Base-by-base conservation (phyloP, 2,888 invertebrate species). In the Timema cristinae region DNA sequence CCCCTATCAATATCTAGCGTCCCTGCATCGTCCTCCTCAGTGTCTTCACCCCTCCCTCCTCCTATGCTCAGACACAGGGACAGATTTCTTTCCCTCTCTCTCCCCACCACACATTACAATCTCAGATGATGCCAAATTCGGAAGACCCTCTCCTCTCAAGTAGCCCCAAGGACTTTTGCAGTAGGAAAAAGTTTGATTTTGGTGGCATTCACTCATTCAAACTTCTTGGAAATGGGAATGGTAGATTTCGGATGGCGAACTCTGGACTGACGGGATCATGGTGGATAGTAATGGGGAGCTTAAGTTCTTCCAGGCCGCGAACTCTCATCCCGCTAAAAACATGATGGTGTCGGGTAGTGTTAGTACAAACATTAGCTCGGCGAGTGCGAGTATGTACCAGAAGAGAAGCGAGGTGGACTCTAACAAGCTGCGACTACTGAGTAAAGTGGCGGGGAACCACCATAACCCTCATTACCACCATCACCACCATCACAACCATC, bases 121-220 rank as follows among this genome's bases (percentile, higher is more conserved):
- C 90, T 6, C 91, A 93, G 78, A 94, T 94, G 87, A 91, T 94
- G 91, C 89, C 93, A 11, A 94, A 94, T 80, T 93, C 93, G 0
- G 94, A 94, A 78, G 94, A 94, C 81, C 94, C 94, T 0, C 81
- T 94, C 6, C 81, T 94, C 16, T 94, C 94, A 0, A 93, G 93
- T 73, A 93, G 90, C 76, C 93, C 94, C 0, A 90, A 93, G 74
- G 93, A 94, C 79, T 93, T 93, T 79, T 75, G 73, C 7, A 75
- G 76, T 15, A 72, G 76, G 50, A 76, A 76, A 63, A 76, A 73
- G 67, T 77, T 76, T 59, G 75, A 76, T 66, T 76, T 76, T 52
- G 75, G 74, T 10, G 84, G 84, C 48, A 79, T 83, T 70, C 87
- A 87, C 71, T 83, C 87, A 49, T 85, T 86, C 79, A 85, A 87